Percentiles rank a stretch among this genome's conserved stretches.
Evolutionary conservation across 1,140 invertebrate species (phyloP).

Genomic region (Oreohelix idahoensis): DNA sequence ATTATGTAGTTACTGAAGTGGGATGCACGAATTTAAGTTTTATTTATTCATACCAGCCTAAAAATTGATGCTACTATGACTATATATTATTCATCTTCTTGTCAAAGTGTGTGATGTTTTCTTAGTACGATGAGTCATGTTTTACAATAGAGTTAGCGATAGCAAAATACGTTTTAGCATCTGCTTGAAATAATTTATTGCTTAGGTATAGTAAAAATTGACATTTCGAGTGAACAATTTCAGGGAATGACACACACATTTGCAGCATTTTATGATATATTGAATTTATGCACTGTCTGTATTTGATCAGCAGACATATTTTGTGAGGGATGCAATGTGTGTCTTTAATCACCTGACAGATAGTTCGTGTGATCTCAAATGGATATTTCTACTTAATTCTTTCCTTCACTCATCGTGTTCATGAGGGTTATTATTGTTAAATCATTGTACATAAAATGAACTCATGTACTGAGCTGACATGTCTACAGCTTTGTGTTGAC

Average conservation of each 20-base stretch:
- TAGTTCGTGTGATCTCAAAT: no score
- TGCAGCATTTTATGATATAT: neutral
- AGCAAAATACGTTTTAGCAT: neutral
- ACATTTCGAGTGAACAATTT: neutral
- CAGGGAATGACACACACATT: neutral
- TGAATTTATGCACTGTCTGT: neutral
- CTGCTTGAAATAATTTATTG: neutral
- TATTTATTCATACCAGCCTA: neutral
- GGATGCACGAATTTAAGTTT: neutral
- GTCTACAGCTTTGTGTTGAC: no score
- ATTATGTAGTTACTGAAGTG: neutral
- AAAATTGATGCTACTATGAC: no score
- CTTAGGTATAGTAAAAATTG: neutral
- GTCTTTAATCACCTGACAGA: no score
- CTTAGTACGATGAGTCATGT: neutral
- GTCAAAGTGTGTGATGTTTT: neutral
- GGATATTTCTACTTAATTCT: no score
- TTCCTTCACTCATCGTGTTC: no score
- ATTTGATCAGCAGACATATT: neutral
- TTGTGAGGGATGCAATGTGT: no score
- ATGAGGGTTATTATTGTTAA: no score
- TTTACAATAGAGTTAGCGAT: neutral
- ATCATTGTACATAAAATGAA: no score
- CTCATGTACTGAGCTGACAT: no score
- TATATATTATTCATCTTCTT: neutral